phyloP scores from a whole-genome alignment of 2,888 invertebrate species.

The Ophraella communa region DNA sequence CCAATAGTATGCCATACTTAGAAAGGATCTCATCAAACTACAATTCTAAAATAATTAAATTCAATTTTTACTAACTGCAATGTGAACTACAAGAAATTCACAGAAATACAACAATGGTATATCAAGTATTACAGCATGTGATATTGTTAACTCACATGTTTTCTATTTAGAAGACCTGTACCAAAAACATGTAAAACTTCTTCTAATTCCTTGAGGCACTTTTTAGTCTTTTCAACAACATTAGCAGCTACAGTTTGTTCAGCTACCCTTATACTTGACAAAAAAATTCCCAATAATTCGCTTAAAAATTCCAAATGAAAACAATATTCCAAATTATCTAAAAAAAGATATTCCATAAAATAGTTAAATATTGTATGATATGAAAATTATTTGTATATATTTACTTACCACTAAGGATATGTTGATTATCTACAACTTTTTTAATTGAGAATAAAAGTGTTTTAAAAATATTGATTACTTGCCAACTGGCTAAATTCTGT shows the following conservation, averaged over 20 bases:
- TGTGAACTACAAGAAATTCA: background rate
- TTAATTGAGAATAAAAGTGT: constrained; percentile 52
- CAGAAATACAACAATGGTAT: too few species aligned
- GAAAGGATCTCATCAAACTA: constrained; percentile 52
- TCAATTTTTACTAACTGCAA: background rate
- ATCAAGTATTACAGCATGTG: too few species aligned
- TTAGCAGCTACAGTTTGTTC: constrained; percentile 51
- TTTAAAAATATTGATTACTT: constrained; percentile 54
- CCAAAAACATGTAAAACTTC: constrained; percentile 53
- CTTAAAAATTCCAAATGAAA: constrained; percentile 52
- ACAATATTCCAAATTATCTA: constrained; percentile 40
- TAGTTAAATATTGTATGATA: background rate
- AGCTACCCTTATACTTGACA: constrained; percentile 52
- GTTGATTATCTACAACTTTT: constrained; percentile 41
- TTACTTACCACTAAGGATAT: constrained; percentile 39
- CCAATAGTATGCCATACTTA: constrained; percentile 55
- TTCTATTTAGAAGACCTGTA: constrained; percentile 49
- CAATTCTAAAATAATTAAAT: constrained; percentile 51
- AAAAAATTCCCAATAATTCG: constrained; percentile 47
- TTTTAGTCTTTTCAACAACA: constrained; percentile 51
- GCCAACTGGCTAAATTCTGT: constrained; percentile 51
- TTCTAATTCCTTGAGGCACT: constrained; percentile 50
- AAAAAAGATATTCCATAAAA: constrained; percentile 23
- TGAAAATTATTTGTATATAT: background rate
- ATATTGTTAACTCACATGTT: constrained; percentile 51